phyloP scores from a whole-genome alignment of 2,888 invertebrate species.

The Clanis bilineata region DNA sequence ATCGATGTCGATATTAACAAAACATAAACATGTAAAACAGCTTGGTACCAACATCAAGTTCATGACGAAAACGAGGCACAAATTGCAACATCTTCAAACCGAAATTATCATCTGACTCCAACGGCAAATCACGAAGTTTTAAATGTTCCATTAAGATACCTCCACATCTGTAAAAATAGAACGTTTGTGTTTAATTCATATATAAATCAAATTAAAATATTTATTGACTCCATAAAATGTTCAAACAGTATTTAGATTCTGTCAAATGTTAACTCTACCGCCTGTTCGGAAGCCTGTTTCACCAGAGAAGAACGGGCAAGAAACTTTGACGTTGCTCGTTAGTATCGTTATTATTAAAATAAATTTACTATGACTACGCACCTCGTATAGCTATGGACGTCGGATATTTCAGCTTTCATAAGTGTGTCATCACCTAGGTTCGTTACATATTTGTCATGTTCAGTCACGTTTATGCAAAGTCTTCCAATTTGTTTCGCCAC shows the following conservation, averaged over 20 bases:
- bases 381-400: conserved; percentile 18
- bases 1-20: neutral
- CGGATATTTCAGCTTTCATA: conserved; percentile 11
- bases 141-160: conserved; percentile 25
- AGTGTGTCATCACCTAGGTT: neutral
- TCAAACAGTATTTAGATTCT: too few species aligned
- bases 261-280: too few species aligned
- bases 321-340: too few species aligned
- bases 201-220: too few species aligned
- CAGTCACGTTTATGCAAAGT: conserved; percentile 32
- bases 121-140: conserved; percentile 16
- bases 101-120: neutral
- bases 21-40: too few species aligned
- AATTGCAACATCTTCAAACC: neutral
- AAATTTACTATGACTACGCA: conserved; percentile 12
- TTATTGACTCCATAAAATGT: too few species aligned
- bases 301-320: too few species aligned
- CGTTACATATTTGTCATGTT: conserved; percentile 15
- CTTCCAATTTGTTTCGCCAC: conserved; percentile 77
- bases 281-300: too few species aligned
- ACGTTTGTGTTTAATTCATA: neutral
- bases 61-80: neutral
- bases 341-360: neutral
- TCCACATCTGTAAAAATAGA: conserved; percentile 27
- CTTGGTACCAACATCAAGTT: conserved; percentile 1